Conservation (phyloP, 2,888 invertebrate species). For the Hirtodrosophila confusa region DNA sequence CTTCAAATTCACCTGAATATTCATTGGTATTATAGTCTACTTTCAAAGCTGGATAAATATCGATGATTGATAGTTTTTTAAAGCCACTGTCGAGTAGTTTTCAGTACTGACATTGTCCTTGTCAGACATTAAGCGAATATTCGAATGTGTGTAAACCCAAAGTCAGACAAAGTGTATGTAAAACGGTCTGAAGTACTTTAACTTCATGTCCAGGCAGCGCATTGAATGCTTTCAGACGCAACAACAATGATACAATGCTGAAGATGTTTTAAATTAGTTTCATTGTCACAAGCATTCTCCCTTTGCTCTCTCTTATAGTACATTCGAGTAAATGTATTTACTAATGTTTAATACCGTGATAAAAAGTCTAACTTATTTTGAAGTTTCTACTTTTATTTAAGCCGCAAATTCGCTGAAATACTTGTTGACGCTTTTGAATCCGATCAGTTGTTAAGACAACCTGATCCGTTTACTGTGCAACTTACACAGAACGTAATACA, state of each 20-base stretch:
- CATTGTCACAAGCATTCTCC: slow-evolving; percentile 26
- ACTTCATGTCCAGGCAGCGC: not conserved
- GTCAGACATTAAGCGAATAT: no score
- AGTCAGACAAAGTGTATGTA: no score
- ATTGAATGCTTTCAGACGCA: slow-evolving; percentile 1
- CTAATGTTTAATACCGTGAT: not conserved
- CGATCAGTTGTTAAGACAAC: slow-evolving; percentile 18
- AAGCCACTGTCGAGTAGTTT: no score
- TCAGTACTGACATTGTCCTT: no score
- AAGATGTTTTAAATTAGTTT: slow-evolving; percentile 13
- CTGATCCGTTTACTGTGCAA: slow-evolving; percentile 24
- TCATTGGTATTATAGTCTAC: no score
- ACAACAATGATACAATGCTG: slow-evolving; percentile 3
- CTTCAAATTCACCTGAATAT: no score
- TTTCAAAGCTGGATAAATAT: no score
- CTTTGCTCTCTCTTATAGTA: not conserved
- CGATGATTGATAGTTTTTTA: no score
- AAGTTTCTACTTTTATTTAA: not conserved
- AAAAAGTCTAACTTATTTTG: no score
- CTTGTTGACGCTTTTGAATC: slow-evolving; percentile 12
- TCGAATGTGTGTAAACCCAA: no score
- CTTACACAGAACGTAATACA: slow-evolving; percentile 11
- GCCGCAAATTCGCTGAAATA: slow-evolving; percentile 4
- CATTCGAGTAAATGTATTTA: not conserved
- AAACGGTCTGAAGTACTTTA: not conserved